Evolutionary conservation across 2,888 invertebrate genomes (phyloP).

Genomic region (Clanis bilineata): DNA sequence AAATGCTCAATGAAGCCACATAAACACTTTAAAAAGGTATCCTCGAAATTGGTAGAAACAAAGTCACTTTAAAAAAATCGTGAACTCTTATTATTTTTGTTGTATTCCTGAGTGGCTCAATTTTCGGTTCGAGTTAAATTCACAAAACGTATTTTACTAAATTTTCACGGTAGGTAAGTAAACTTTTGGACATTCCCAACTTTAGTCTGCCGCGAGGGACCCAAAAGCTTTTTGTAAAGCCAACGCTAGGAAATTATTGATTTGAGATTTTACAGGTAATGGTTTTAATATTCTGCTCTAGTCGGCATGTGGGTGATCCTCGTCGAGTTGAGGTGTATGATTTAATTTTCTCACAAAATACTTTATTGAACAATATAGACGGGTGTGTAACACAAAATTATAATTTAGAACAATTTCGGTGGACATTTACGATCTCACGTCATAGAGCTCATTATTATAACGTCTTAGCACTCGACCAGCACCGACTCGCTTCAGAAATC

Average conservation of each 20-base stretch:
- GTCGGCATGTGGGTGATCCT: not conserved
- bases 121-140: conserved; percentile 33
- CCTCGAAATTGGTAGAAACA: not conserved
- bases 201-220: conserved; percentile 31
- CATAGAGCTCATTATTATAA: too few relatives aligned
- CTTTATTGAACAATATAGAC: too few relatives aligned
- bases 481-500: too few relatives aligned
- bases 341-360: too few relatives aligned
- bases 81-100: conserved; percentile 14
- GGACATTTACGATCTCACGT: too few relatives aligned
- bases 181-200: conserved; percentile 38
- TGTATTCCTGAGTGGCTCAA: conserved; percentile 12
- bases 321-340: too few relatives aligned
- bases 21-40: not conserved
- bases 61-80: not conserved
- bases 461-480: too few relatives aligned
- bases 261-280: conserved; percentile 20
- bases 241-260: conserved; percentile 32
- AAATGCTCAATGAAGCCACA: not conserved
- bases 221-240: conserved; percentile 28
- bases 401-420: too few relatives aligned
- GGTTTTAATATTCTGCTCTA: not conserved
- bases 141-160: conserved; percentile 41
- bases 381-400: too few relatives aligned
- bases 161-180: conserved; percentile 29